Evolutionary conservation across 2,888 invertebrate genomes (phyloP).

Genomic region (Didymodactylos carnosus): DNA sequence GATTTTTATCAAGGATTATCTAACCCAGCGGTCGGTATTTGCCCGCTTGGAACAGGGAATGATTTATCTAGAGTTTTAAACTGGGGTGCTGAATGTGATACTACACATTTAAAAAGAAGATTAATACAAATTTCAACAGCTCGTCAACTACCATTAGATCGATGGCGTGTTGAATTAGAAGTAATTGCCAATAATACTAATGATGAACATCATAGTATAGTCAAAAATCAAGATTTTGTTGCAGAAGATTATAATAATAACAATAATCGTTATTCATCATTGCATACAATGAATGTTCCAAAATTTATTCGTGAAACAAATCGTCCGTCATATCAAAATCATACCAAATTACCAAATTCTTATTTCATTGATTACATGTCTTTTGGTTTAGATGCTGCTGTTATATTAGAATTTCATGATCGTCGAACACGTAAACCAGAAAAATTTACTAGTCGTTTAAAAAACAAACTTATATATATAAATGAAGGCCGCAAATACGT

Average conservation of each 20-base stretch:
- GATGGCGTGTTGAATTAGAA: background rate
- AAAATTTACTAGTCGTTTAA: conserved; percentile 60
- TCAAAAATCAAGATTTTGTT: too few species aligned
- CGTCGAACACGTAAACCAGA: conserved; percentile 61
- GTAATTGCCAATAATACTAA: conserved; percentile 11
- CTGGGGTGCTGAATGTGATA: conserved; percentile 75
- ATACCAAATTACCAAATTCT: background rate
- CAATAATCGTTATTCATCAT: conserved; percentile 28
- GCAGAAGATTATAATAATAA: conserved; percentile 16
- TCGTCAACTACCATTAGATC: background rate
- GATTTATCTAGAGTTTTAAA: conserved; percentile 81
- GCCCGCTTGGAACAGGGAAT: conserved; percentile 89
- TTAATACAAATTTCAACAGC: background rate
- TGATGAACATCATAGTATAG: background rate
- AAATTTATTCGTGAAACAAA: background rate
- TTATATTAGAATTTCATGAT: conserved; percentile 92
- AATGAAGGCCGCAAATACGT: background rate
- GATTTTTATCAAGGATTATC: background rate
- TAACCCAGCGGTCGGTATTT: conserved; percentile 64
- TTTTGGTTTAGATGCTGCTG: conserved; percentile 90
- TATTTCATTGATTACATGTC: conserved; percentile 63
- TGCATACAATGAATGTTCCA: conserved; percentile 43
- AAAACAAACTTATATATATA: conserved; percentile 53
- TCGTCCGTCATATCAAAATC: background rate
- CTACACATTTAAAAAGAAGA: background rate